These are phyloP conservation scores for Erinaceus europaeus DNA, from an alignment of 2,113 vertebrate species.

Conservation along the genomic window DNA sequence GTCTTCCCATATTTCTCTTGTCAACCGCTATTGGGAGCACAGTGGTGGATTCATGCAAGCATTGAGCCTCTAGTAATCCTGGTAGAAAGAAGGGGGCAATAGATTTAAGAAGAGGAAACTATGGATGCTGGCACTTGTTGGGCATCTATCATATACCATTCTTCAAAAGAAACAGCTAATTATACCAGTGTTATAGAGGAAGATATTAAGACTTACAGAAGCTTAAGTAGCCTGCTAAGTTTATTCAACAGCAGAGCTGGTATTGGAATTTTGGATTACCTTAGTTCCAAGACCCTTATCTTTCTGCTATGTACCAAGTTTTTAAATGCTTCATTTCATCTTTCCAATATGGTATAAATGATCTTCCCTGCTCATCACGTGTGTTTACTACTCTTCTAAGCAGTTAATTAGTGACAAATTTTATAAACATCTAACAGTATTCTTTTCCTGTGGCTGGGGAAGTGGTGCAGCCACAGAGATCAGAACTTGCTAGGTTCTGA, in stretches of 20 bases:
- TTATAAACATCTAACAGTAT: background rate
- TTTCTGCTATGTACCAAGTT: background rate
- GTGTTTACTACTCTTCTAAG: background rate
- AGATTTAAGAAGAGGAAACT: background rate
- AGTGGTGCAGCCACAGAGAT: too few relatives aligned
- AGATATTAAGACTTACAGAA: background rate
- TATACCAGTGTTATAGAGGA: background rate
- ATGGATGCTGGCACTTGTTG: background rate
- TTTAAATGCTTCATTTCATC: background rate
- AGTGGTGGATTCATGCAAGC: too few relatives aligned
- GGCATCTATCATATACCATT: background rate
- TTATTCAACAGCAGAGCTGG: background rate
- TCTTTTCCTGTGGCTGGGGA: too few relatives aligned
- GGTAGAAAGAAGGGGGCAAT: too few relatives aligned
- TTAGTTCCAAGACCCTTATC: background rate
- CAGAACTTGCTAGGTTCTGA: too few relatives aligned
- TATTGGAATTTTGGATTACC: background rate
- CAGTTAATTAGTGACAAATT: background rate
- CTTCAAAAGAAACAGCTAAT: background rate
- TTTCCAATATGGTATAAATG: background rate
- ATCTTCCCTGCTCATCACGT: background rate
- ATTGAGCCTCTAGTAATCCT: too few relatives aligned
- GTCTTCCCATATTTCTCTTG: too few relatives aligned
- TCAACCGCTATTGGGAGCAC: too few relatives aligned
- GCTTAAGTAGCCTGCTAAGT: background rate